These are phyloP conservation scores for Plestiodon gilberti DNA, from an alignment of 2,113 vertebrate species.

Conservation along the genomic window DNA sequence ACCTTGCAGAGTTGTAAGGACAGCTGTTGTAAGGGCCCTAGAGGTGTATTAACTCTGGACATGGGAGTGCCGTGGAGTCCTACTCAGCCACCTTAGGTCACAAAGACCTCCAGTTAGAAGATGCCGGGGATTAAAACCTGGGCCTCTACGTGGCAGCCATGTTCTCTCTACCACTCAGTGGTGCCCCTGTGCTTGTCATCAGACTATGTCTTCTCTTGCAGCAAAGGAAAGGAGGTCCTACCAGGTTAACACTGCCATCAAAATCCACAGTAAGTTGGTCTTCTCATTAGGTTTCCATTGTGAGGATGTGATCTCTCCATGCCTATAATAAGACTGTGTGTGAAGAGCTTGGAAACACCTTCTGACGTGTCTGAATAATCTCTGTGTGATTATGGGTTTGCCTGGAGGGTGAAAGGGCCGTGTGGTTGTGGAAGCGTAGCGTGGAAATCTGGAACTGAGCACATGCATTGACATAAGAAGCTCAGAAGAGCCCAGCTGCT, in stretches of 20 bases:
- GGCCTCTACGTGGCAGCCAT: constrained; percentile 20
- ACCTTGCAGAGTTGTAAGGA: no score
- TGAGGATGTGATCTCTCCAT: no score
- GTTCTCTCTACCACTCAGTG: neutral
- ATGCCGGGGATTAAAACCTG: neutral
- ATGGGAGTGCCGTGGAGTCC: neutral
- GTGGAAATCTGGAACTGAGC: neutral
- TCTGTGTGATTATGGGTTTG: neutral
- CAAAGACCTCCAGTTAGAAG: no score
- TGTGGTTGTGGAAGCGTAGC: neutral
- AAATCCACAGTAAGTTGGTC: constrained; percentile 94
- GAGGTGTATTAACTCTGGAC: no score
- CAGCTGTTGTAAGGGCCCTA: no score
- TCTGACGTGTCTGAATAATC: neutral
- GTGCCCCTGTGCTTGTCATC: neutral
- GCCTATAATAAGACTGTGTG: neutral
- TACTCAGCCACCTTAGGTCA: no score
- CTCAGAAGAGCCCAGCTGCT: no score
- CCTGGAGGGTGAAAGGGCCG: neutral
- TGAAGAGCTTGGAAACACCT: neutral
- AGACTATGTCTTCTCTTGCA: constrained; percentile 69
- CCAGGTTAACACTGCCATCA: constrained; percentile 95
- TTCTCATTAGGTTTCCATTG: neutral
- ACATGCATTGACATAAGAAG: neutral
- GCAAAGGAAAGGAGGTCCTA: constrained; percentile 99